phyloP scores from a whole-genome alignment of 2,888 invertebrate genomes.

The Ptychoptera albimana region DNA sequence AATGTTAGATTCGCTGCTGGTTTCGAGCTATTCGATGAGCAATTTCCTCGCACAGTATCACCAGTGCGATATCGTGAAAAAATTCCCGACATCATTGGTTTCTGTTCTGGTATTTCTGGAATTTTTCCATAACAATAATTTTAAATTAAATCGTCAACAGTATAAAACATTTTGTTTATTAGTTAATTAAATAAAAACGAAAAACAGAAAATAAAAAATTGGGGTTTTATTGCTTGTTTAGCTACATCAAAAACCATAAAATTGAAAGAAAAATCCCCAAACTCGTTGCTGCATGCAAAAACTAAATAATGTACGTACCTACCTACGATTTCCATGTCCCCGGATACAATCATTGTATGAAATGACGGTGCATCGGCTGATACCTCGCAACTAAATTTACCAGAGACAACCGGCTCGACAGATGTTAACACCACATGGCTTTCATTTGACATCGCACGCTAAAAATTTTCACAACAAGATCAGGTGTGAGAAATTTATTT shows the following conservation, averaged over 20 bases:
- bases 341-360: conserved; percentile 25
- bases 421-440: conserved; percentile 26
- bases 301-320: conserved; percentile 11
- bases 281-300: too few relatives aligned
- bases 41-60: conserved; percentile 36
- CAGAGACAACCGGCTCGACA: conserved; percentile 24
- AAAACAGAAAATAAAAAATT: too few relatives aligned
- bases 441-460: conserved; percentile 26
- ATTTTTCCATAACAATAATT: too few relatives aligned
- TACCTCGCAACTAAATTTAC: conserved; percentile 29
- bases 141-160: too few relatives aligned
- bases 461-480: conserved; percentile 1
- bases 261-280: too few relatives aligned
- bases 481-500: too few relatives aligned
- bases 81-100: conserved; percentile 36
- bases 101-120: conserved; percentile 34
- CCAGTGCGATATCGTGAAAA: conserved; percentile 36
- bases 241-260: too few relatives aligned
- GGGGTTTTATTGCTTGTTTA: too few relatives aligned
- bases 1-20: conserved; percentile 41
- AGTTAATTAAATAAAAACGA: too few relatives aligned
- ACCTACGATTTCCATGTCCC: conserved; percentile 30
- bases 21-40: conserved; percentile 36
- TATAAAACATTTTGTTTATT: too few relatives aligned
- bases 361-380: conserved; percentile 30